Conservation (phyloP, 2,888 invertebrate species). For the Temnothorax rugatulus region DNA sequence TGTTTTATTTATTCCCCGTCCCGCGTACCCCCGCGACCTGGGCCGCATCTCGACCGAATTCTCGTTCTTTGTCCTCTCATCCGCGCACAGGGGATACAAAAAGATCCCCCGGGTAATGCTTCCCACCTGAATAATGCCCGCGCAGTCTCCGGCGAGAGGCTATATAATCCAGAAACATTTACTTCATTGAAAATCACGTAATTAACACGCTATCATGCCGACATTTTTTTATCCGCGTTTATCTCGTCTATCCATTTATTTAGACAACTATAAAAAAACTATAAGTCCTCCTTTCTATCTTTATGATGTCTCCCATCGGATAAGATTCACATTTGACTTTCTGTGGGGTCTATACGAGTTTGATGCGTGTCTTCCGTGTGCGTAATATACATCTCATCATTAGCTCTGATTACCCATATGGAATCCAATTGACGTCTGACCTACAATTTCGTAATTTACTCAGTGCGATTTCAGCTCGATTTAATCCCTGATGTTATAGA, state of each 20-base stretch:
- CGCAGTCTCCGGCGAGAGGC: neutral
- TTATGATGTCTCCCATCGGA: neutral
- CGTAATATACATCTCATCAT: constrained; percentile 14
- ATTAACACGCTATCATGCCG: neutral
- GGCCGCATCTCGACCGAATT: constrained; percentile 20
- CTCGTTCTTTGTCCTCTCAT: constrained; percentile 27
- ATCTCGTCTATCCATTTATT: neutral
- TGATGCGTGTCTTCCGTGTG: neutral
- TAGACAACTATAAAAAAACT: neutral
- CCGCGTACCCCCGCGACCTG: neutral
- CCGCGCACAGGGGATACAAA: neutral
- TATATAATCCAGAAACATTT: constrained; percentile 8
- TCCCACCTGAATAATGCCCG: neutral
- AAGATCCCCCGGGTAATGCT: neutral
- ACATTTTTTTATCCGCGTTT: neutral
- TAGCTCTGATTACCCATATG: constrained; percentile 22
- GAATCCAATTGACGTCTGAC: constrained; percentile 29
- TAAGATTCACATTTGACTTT: neutral
- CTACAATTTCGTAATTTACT: constrained; percentile 37
- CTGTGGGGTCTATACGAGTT: neutral
- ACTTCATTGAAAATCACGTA: neutral
- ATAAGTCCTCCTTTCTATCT: neutral
- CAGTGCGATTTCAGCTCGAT: neutral
- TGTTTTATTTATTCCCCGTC: constrained; percentile 42
- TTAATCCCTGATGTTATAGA: neutral